These are phyloP conservation scores for Condylura cristata DNA, from an alignment of 2,113 vertebrate genomes.

Conservation along the genomic window DNA sequence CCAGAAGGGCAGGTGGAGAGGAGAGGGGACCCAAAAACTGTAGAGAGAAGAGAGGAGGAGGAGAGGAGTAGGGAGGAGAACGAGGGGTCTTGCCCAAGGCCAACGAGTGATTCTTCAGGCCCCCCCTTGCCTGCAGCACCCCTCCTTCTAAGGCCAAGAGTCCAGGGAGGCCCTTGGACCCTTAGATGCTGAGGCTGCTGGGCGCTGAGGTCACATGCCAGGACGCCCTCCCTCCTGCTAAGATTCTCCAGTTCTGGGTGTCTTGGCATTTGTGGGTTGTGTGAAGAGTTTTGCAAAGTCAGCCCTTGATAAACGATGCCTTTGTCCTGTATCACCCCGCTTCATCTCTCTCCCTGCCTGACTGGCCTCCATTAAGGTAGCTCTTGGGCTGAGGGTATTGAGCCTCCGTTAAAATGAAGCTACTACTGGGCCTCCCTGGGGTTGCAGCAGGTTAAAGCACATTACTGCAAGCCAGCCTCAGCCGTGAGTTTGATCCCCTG, in stretches of 20 bases:
- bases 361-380: neutral
- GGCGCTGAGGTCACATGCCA: neutral
- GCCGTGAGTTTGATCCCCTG: too few species aligned
- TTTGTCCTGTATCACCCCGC: neutral
- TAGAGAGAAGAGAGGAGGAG: too few species aligned
- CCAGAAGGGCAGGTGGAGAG: neutral
- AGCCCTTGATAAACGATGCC: neutral
- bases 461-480: too few species aligned
- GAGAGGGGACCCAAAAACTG: too few species aligned
- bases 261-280: neutral
- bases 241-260: neutral
- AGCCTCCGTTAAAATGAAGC: neutral
- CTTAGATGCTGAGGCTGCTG: neutral
- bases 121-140: neutral
- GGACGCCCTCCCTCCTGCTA: neutral
- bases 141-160: neutral
- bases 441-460: too few species aligned
- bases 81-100: neutral
- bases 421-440: too few species aligned
- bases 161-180: neutral
- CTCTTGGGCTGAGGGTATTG: neutral
- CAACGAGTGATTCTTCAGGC: neutral
- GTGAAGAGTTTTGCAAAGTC: neutral
- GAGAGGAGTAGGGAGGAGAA: too few species aligned
- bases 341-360: neutral